Conservation (phyloP, 1,140 invertebrate species). For the Colletes latitarsis region DNA sequence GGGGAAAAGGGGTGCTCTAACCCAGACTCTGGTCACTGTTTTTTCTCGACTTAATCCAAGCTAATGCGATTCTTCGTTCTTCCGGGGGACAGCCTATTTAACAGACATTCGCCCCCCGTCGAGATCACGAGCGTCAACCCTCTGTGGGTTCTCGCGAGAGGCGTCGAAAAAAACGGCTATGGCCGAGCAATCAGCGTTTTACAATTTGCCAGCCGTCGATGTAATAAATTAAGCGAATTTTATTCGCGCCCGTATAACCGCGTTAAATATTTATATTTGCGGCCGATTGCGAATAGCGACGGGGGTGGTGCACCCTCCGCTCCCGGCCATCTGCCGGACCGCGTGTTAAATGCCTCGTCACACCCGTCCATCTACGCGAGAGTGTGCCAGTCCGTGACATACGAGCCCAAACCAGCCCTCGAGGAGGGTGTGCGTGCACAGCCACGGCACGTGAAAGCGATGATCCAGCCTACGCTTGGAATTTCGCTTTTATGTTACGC, state of each 20-base stretch:
- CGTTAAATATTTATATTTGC: slow-evolving; percentile 67
- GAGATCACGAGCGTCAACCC: slow-evolving; percentile 45
- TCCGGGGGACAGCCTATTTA: no score
- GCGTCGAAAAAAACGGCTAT: background rate
- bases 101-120: no score
- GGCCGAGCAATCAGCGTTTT: slow-evolving; percentile 58
- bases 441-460: background rate
- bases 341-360: slow-evolving; percentile 47
- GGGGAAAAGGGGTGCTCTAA: background rate
- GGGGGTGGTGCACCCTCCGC: slow-evolving; percentile 14
- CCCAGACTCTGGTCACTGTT: background rate
- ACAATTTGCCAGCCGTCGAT: slow-evolving; percentile 61
- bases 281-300: slow-evolving; percentile 46
- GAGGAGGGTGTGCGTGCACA: background rate
- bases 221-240: slow-evolving; percentile 69
- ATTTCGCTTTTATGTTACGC: background rate
- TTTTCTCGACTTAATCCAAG: slow-evolving; percentile 55
- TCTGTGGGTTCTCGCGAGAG: background rate
- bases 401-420: no score
- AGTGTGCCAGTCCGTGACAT: background rate
- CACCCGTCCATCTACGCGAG: slow-evolving; percentile 45
- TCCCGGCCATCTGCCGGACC: slow-evolving; percentile 24
- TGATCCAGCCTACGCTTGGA: background rate
- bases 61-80: slow-evolving; percentile 58
- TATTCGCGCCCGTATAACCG: slow-evolving; percentile 57